A percentile compares a stretch with the other conserved stretches of the same genome.
These are phyloP conservation scores for Rhodophaea formosa DNA, from an alignment of 2,888 invertebrate species.

Conservation along the genomic window DNA sequence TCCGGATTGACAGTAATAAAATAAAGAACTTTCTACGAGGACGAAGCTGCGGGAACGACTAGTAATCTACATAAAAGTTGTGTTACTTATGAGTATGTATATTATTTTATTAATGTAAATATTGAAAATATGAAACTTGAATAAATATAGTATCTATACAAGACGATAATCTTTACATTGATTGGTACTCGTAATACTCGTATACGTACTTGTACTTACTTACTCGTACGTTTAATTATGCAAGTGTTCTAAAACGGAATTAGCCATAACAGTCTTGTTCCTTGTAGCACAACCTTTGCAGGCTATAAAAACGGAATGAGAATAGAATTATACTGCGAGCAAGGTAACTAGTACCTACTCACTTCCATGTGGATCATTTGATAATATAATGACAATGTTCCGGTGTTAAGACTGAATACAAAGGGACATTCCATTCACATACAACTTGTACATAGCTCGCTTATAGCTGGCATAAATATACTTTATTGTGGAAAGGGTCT, in stretches of 20 bases:
- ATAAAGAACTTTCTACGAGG: too few relatives aligned
- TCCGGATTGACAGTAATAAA: too few relatives aligned
- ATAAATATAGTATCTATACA: too few relatives aligned
- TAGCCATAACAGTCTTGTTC: slow-evolving; percentile 3
- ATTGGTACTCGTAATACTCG: too few relatives aligned
- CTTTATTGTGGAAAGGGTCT: slow-evolving; percentile 9
- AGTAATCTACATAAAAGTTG: too few relatives aligned
- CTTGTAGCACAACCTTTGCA: background rate
- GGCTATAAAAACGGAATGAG: slow-evolving; percentile 3
- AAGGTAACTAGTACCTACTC: slow-evolving; percentile 18
- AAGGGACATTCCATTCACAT: slow-evolving; percentile 43
- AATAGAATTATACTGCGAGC: slow-evolving; percentile 12
- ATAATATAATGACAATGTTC: slow-evolving; percentile 67
- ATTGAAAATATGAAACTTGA: too few relatives aligned
- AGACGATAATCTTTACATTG: too few relatives aligned
- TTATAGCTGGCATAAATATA: slow-evolving; percentile 6
- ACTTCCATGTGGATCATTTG: slow-evolving; percentile 49
- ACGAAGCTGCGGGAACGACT: too few relatives aligned
- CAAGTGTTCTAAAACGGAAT: slow-evolving; percentile 6
- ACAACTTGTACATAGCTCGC: slow-evolving; percentile 18
- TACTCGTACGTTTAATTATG: background rate
- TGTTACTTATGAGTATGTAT: too few relatives aligned
- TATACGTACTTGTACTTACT: background rate
- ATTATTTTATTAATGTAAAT: too few relatives aligned
- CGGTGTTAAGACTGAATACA: slow-evolving; percentile 57